phyloP scores from a whole-genome alignment of 2,888 invertebrate genomes.

The Anthrax anthrax region DNA sequence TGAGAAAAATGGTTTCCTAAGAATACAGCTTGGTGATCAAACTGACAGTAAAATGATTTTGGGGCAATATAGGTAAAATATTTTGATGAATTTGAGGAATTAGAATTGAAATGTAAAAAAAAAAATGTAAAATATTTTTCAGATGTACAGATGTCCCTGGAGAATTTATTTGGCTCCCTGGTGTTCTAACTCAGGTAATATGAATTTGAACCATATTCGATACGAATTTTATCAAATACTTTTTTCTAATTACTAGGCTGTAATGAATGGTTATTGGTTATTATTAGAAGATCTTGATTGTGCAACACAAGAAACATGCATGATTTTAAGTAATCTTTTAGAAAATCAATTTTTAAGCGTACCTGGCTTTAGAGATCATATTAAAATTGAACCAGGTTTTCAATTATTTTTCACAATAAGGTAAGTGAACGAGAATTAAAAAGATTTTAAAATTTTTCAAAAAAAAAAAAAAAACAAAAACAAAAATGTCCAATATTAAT shows the following conservation, averaged over 20 bases:
- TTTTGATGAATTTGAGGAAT: no score
- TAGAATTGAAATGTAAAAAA: not conserved
- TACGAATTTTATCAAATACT: not conserved
- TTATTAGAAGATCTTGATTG: constrained; percentile 91
- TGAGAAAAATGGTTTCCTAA: constrained; percentile 43
- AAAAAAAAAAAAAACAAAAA: not conserved
- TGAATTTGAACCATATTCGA: not conserved
- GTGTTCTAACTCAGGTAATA: constrained; percentile 68
- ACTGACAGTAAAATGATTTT: constrained; percentile 90
- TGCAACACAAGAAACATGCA: constrained; percentile 84
- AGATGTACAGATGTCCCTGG: constrained; percentile 92
- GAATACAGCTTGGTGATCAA: constrained; percentile 92
- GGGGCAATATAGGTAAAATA: constrained; percentile 40
- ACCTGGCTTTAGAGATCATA: constrained; percentile 74
- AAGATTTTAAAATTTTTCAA: not conserved
- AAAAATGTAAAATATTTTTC: not conserved
- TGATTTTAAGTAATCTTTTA: constrained; percentile 68
- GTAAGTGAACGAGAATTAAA: constrained; percentile 29
- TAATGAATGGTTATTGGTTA: constrained; percentile 77
- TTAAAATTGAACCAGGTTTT: constrained; percentile 71
- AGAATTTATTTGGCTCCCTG: constrained; percentile 93
- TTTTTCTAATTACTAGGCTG: constrained; percentile 38
- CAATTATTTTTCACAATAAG: constrained; percentile 85
- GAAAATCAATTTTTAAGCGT: constrained; percentile 71
- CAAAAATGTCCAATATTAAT: not conserved